Conservation (phyloP, 2,113 vertebrate species). For the Lepidothrix coronata region DNA sequence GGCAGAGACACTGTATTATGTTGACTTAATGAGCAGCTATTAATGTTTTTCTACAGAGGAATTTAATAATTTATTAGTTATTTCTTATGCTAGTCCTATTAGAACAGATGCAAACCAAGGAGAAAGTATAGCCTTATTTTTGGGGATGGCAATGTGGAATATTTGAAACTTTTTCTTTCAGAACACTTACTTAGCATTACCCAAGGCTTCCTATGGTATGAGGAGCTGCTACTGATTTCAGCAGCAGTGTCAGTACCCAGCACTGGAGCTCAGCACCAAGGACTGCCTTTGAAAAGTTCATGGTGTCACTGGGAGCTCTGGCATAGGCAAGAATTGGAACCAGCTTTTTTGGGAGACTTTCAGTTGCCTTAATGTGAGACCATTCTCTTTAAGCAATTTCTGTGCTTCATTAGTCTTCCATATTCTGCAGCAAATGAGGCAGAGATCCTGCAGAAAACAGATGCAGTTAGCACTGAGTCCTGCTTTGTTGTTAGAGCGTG, state of each 20-base stretch:
- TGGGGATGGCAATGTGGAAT: background rate
- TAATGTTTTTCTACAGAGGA: background rate
- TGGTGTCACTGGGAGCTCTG: background rate
- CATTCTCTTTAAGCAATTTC: conserved; percentile 4
- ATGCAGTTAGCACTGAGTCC: background rate
- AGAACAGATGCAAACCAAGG: background rate
- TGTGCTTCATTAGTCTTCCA: conserved; percentile 24
- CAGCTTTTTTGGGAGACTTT: background rate
- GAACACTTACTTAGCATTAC: background rate
- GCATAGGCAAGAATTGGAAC: background rate
- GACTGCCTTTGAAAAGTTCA: background rate
- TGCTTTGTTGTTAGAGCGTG: background rate
- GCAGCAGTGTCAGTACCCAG: background rate
- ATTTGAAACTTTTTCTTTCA: background rate
- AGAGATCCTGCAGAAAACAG: conserved; percentile 17
- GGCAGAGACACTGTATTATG: background rate
- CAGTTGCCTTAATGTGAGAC: background rate
- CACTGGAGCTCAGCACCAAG: background rate
- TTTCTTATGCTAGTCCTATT: background rate
- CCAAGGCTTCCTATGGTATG: background rate
- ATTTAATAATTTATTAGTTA: background rate
- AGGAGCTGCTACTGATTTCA: background rate
- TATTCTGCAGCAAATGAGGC: conserved; percentile 31
- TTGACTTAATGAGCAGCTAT: background rate
- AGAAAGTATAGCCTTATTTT: background rate